These are phyloP conservation scores for Leptinotarsa juncta DNA, from an alignment of 2,888 invertebrate species.

Conservation along the genomic window DNA sequence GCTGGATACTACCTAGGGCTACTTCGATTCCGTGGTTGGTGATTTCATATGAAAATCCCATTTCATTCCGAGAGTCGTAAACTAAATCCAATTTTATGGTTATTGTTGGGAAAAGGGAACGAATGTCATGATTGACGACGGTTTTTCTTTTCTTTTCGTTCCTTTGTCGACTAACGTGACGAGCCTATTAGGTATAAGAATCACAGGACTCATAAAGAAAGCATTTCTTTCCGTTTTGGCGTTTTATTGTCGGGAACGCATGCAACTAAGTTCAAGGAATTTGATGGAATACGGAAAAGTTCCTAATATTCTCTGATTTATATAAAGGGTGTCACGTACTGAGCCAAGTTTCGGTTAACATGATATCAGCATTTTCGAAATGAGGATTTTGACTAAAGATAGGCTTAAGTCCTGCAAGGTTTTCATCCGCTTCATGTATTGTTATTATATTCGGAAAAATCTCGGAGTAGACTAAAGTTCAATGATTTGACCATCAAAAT, in stretches of 20 bases:
- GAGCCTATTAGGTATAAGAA: constrained; percentile 7
- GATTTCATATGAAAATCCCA: constrained; percentile 12
- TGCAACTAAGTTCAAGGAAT: constrained; percentile 5
- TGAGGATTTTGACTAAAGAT: too few relatives aligned
- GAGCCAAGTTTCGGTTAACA: not conserved
- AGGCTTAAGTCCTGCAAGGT: too few relatives aligned
- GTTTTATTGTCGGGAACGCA: constrained; percentile 8
- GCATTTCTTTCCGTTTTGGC: not conserved
- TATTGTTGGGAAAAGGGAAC: constrained; percentile 6
- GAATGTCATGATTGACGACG: constrained; percentile 4
- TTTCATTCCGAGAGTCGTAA: not conserved
- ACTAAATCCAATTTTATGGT: constrained; percentile 7
- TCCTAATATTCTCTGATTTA: not conserved
- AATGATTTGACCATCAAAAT: too few relatives aligned
- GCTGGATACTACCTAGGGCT: not conserved
- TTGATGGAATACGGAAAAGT: not conserved
- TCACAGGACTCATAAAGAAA: constrained; percentile 9
- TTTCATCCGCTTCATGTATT: too few relatives aligned
- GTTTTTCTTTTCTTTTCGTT: constrained; percentile 5
- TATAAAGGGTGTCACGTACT: not conserved
- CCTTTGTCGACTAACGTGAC: not conserved
- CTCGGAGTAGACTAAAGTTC: too few relatives aligned
- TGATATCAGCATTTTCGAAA: not conserved
- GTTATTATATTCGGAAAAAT: too few relatives aligned
- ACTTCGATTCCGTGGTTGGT: not conserved